These are phyloP conservation scores for Hyles vespertilio DNA, from an alignment of 1,140 invertebrate genomes.

Conservation along the genomic window DNA sequence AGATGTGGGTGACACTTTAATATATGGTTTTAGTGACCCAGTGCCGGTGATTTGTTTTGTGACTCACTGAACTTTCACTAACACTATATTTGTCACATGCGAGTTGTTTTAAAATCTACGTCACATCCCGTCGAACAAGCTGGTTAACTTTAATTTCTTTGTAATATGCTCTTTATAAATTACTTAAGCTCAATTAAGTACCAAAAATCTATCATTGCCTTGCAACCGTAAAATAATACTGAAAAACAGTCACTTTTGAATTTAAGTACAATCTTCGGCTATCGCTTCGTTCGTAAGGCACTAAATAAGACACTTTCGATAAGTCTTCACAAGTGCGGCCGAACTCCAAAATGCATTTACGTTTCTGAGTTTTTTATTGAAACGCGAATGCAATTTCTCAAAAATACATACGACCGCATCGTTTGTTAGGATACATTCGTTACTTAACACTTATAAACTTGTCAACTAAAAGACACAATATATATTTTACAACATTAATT, in stretches of 20 bases:
- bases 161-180: no score
- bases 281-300: slow-evolving; percentile 35
- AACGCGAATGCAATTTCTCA: no score
- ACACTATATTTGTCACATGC: no score
- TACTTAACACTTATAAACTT: neutral
- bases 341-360: no score
- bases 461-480: no score
- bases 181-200: slow-evolving; percentile 13
- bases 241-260: slow-evolving; percentile 34
- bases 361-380: no score
- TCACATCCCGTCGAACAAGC: neutral
- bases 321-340: slow-evolving; percentile 20
- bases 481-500: no score
- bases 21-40: no score
- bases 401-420: slow-evolving; percentile 20
- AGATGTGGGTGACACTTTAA: no score
- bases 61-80: no score
- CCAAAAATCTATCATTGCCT: slow-evolving; percentile 12
- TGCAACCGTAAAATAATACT: slow-evolving; percentile 33
- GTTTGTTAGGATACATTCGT: slow-evolving; percentile 51
- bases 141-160: slow-evolving; percentile 22
- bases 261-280: slow-evolving; percentile 31
- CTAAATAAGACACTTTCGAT: slow-evolving; percentile 31
- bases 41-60: no score
- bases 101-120: no score